phyloP scores from a whole-genome alignment of 2,888 invertebrate species.

The Drosophila monieri region DNA sequence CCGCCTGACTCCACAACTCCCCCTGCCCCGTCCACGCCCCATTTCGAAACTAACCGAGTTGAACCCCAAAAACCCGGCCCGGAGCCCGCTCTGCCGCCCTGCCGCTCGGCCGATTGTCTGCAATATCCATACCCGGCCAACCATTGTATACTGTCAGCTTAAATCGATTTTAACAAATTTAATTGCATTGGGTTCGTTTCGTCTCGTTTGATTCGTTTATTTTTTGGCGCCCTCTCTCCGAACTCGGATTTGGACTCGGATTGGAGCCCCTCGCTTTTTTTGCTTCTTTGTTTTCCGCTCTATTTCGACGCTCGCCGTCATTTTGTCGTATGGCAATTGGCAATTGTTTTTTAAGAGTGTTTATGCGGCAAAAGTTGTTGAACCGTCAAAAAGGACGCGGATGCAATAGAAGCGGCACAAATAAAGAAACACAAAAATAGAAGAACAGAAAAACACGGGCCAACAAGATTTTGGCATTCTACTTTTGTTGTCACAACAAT shows the following conservation, averaged over 20 bases:
- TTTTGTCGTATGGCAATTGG: constrained; percentile 59
- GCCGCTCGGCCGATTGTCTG: no score
- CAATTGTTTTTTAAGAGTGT: constrained; percentile 75
- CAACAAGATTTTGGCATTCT: constrained; percentile 47
- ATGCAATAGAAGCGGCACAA: constrained; percentile 18
- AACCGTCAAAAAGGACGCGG: constrained; percentile 59
- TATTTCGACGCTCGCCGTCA: constrained; percentile 2
- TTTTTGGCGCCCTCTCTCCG: constrained; percentile 26
- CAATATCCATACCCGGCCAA: neutral
- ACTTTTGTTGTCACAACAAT: constrained; percentile 69
- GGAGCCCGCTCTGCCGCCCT: no score
- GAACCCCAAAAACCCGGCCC: neutral
- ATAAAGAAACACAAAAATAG: neutral
- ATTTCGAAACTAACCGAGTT: constrained; percentile 6
- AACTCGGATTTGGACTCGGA: constrained; percentile 2
- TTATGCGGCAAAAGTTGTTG: constrained; percentile 68
- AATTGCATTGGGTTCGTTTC: constrained; percentile 69
- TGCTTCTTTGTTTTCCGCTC: constrained; percentile 11
- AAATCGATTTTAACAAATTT: constrained; percentile 78
- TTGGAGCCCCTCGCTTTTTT: constrained; percentile 3
- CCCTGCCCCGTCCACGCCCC: neutral
- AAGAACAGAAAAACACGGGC: constrained; percentile 13
- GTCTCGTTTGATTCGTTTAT: constrained; percentile 19
- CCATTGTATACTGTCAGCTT: constrained; percentile 68
- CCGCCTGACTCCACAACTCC: constrained; percentile 47